Base-by-base conservation (phyloP, 35 echinoderm and acorn worm species). In the Heliocidaris erythrogramma region DNA sequence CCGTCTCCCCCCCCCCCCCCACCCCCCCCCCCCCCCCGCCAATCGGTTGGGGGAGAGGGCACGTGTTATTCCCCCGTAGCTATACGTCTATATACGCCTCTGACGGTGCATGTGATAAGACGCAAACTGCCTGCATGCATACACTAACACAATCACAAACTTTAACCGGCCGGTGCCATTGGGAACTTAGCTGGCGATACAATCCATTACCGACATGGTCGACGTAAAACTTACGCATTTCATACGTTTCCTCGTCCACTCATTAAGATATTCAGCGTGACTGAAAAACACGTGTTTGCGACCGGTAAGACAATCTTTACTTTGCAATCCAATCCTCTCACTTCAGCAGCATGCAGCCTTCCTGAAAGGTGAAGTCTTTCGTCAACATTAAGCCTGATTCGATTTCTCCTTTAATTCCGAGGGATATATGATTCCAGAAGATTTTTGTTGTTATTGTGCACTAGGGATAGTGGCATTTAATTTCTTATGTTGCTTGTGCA, bases 181-280 rank as follows among this genome's bases (percentile, higher is more conserved):
- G 27, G 65, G 2, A 78, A 78, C 21, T 78, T 78, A 78, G 5
- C 17, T 14, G 13, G 13, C 52, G 1, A 14, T 9, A 56, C 52
- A 10, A 14, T 56, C 14, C 21, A 8, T 27, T n/a, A 27, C 65
- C 52, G 14, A 13, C 52, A 56, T 56, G 52, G 3, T 21, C 65
- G 65, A 78, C 65, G 65, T 78, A 78, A 78, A 78, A 5, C 18
- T 78, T 78, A 78, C 65, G 65, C 65, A 78, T n/a, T 18, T 27
- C 21, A 21, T n/a, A 78, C 65, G 65, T 27, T n/a, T 10, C 10
- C 52, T 56, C 14, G 10, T 56, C 2, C 6, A 21, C 65, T 78
- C 21, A 78, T 78, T 78, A 18, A 78, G 65, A 78, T 78, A 78
- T 78, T 78, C 65, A 78, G 65, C 65, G 65, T 78, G 65, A 78